Percentiles rank a stretch among this genome's conserved stretches.
These are phyloP conservation scores for Melanaphis sacchari DNA, from an alignment of 1,140 invertebrate species.

Conservation along the genomic window DNA sequence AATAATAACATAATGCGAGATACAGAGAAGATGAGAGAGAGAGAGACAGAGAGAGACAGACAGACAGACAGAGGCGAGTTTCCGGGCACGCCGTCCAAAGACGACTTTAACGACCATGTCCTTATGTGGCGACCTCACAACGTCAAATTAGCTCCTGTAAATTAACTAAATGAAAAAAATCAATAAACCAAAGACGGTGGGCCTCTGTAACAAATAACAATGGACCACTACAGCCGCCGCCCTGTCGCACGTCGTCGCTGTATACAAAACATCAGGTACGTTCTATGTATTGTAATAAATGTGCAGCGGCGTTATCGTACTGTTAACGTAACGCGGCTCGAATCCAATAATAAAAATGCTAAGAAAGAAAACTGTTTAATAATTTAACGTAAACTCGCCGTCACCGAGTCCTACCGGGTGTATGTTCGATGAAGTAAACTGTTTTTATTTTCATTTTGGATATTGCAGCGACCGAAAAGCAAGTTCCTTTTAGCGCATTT, in stretches of 20 bases:
- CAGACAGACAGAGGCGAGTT: background rate
- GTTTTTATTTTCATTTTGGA: background rate
- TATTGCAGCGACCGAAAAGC: background rate
- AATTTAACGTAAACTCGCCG: background rate
- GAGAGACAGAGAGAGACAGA: background rate
- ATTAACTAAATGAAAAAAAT: slow-evolving; percentile 44
- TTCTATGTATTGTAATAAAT: background rate
- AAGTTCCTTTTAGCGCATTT: background rate
- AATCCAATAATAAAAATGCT: background rate
- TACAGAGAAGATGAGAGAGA: background rate
- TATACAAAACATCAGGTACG: background rate
- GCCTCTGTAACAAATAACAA: background rate
- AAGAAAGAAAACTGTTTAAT: background rate
- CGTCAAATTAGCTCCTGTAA: slow-evolving; percentile 44
- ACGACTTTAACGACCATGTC: slow-evolving; percentile 37
- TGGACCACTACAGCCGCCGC: background rate
- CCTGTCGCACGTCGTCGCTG: background rate
- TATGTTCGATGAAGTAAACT: background rate
- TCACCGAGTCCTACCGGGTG: background rate
- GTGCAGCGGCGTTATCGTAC: background rate
- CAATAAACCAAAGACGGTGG: slow-evolving; percentile 26
- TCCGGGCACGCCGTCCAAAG: background rate
- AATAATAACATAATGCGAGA: background rate
- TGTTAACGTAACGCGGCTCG: slow-evolving; percentile 10
- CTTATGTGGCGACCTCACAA: slow-evolving; percentile 29